Evolutionary conservation across 2,113 vertebrate species (phyloP).

Genomic region (Xiphophorus maculatus): DNA sequence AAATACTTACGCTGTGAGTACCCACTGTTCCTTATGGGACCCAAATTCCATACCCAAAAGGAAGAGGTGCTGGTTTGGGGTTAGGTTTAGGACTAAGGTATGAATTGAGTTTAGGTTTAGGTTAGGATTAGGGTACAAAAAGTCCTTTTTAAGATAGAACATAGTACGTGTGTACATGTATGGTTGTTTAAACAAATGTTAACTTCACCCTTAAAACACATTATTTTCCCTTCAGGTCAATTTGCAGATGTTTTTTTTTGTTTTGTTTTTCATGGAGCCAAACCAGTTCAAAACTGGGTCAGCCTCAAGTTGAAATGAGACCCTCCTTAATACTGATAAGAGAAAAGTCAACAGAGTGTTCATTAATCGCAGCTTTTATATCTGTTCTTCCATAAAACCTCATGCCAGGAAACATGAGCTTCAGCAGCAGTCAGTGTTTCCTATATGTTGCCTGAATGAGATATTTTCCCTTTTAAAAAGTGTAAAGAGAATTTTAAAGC

Average conservation of each 20-base stretch:
- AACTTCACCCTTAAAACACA: not conserved
- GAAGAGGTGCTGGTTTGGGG: no score
- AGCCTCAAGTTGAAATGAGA: slow-evolving; percentile 19
- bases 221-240: not conserved
- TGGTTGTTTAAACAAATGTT: not conserved
- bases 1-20: no score
- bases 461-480: not conserved
- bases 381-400: slow-evolving; percentile 15
- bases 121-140: no score
- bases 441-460: not conserved
- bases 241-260: not conserved
- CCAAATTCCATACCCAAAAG: no score
- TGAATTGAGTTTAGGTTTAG: no score
- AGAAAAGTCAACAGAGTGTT: slow-evolving; percentile 20
- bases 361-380: slow-evolving; percentile 31
- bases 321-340: slow-evolving; percentile 28
- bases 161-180: no score
- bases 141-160: no score
- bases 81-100: no score
- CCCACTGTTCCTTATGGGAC: no score
- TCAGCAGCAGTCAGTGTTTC: not conserved
- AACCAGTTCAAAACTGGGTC: slow-evolving; percentile 14
- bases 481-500: not conserved
- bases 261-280: not conserved
- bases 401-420: not conserved